Base-by-base conservation (phyloP, 2,888 invertebrate species). In the Hololepta plana region DNA sequence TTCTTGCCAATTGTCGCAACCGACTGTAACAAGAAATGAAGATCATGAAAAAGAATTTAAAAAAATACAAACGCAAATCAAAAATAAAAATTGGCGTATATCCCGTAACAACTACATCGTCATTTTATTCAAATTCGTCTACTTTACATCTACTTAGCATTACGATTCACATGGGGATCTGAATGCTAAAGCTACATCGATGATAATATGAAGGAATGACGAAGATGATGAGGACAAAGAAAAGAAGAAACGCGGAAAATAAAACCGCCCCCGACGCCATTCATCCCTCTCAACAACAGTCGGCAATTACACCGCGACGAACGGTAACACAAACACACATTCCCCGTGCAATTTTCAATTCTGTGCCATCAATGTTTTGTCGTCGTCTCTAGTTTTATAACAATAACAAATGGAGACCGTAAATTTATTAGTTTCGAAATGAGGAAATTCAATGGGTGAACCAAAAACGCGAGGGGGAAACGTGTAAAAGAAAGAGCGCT, bases 1-100 rank as follows among this genome's bases (percentile, higher is more conserved):
- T 60, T 79, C 77, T 50, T 79, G 79, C 81, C 81, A 80, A 55
- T 75, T 79, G 42, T 74, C 75, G 40, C 69, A 62, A 37, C 67
- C 69, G 51, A 69, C 77, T 77, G 67, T 12, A 67, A 70, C 46
- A 46, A 46, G 48, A 47, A 46, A 39, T 39, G 4, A 12, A 9
- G 20, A 19, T 19, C n/a, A 11, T n/a, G 21, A 4, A 21, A 10
- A 15, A 15, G 12, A 24, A 24, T 6, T 14, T 23, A 14, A 23
- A 23, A n/a, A n/a, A n/a, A n/a, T 20, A 15, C 24, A 13, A 12
- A 17, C 17, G 15, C 3, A 8, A 26, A 26, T 3, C 12, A 10
- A 11, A 7, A n/a, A 7, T 7, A 17, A 17, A 17, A 17, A 7
- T 17, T 17, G 17, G 7, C 7, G n/a, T 7, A 17, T 7, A 17